Base-by-base conservation (phyloP, 37 sponge, comb jelly and placozoan genomes). In the Chondrosia reniformis region DNA sequence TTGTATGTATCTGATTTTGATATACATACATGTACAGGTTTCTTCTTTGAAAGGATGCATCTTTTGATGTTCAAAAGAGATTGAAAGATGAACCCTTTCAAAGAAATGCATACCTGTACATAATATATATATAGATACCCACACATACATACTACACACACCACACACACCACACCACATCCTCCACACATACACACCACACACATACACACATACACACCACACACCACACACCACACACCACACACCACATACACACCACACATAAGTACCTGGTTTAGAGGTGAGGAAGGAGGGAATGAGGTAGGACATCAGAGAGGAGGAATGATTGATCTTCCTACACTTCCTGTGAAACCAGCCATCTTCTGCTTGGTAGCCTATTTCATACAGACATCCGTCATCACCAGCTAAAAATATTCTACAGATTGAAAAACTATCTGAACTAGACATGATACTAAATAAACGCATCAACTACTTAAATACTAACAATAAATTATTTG, bases 351-450 rank as follows among this genome's bases (percentile, higher is more conserved):
- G 49, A 67, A 98, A 98, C 99, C 99, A 98, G 22, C 94, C 91
- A 21, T 93, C 96, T 44, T 90, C 84, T 0, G 91, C 87, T 80
- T 95, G 96, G 83, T 98, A 98, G 45, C 64, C 63, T 4, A 93
- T 46, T 67, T 98, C 99, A 55, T 95, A 95, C 22, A 98, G 94
- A 44, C 89, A 93, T 34, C 99, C 92, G 56, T 95, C 92, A 62
- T 83, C 88, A 5, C 94, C 94, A 10, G 91, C 94, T 12, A 95
- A 65, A 75, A 98, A 91, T 13, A 98, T 80, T 15, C 99, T n/a
- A n/a, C n/a, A n/a, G n/a, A n/a, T n/a, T n/a, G n/a, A n/a, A n/a
- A n/a, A n/a, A n/a, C n/a, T n/a, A n/a, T n/a, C n/a, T n/a, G n/a
- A n/a, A n/a, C n/a, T n/a, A n/a, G n/a, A n/a, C n/a, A n/a, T n/a